phyloP scores from a whole-genome alignment of 2,888 invertebrate species.

The Cynaeus angustus region DNA sequence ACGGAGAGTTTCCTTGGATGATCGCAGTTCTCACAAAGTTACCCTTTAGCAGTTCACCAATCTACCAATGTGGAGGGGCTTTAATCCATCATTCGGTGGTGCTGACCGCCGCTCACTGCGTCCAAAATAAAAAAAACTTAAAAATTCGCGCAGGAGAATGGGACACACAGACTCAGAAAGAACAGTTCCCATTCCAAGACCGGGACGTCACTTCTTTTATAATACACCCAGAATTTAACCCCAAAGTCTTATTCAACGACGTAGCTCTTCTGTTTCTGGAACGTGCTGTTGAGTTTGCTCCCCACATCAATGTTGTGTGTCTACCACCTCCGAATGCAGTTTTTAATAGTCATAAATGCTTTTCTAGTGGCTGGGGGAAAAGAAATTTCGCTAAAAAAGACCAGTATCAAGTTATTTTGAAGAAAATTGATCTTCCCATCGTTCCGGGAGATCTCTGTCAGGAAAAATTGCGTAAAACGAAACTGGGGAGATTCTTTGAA shows the following conservation, averaged over 20 bases:
- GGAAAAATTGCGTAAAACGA: slow-evolving; percentile 52
- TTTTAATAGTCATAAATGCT: slow-evolving; percentile 48
- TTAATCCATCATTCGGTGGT: slow-evolving; percentile 82
- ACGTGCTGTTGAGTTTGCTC: slow-evolving; percentile 44
- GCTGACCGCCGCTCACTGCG: slow-evolving; percentile 85
- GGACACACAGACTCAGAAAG: slow-evolving; percentile 83
- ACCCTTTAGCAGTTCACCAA: slow-evolving; percentile 54
- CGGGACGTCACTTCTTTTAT: slow-evolving; percentile 71
- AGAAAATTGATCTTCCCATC: slow-evolving; percentile 57
- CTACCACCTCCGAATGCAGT: slow-evolving; percentile 47
- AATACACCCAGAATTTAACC: slow-evolving; percentile 52
- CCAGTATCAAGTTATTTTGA: slow-evolving; percentile 75
- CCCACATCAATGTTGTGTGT: slow-evolving; percentile 54
- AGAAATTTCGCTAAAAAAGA: slow-evolving; percentile 53
- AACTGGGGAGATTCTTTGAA: slow-evolving; percentile 71
- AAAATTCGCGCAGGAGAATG: slow-evolving; percentile 83
- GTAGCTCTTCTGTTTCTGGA: slow-evolving; percentile 57
- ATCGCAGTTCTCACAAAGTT: slow-evolving; percentile 11
- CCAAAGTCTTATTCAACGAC: slow-evolving; percentile 55
- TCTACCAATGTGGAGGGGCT: slow-evolving; percentile 79
- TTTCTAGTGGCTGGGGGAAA: slow-evolving; percentile 57
- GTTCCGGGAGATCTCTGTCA: slow-evolving; percentile 52
- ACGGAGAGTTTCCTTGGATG: slow-evolving; percentile 33
- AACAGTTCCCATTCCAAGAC: slow-evolving; percentile 82
- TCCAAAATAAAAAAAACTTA: slow-evolving; percentile 63